phyloP scores from a whole-genome alignment of 2,113 vertebrate genomes.

The Ochotona curzoniae region DNA sequence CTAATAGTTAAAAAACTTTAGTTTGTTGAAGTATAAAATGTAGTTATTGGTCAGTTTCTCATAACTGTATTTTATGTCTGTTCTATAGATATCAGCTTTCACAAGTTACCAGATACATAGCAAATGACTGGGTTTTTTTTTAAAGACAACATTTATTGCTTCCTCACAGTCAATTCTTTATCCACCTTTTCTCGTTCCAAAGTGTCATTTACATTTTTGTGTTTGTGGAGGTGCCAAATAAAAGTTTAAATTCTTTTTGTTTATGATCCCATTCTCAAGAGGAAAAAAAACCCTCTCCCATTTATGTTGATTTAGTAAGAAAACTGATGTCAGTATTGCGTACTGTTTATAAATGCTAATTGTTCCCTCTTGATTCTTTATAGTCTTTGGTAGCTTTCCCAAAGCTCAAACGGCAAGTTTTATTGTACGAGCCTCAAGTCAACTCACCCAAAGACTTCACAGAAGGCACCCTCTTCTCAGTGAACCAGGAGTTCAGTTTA shows the following conservation, averaged over 20 bases:
- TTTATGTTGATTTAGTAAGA: neutral
- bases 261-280: neutral
- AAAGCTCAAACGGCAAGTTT: constrained; percentile 98
- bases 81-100: neutral
- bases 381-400: constrained; percentile 99
- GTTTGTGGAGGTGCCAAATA: neutral
- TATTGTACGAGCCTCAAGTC: constrained; percentile 97
- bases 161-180: neutral
- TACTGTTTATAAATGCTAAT: constrained; percentile 39
- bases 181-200: neutral
- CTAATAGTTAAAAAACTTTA: constrained; percentile 5
- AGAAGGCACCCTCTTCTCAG: constrained; percentile 98
- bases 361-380: constrained; percentile 66
- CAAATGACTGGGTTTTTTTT: neutral
- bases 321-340: neutral
- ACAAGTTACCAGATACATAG: constrained; percentile 17
- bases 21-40: neutral
- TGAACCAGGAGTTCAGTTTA: constrained; percentile 99
- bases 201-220: neutral
- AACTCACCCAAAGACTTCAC: constrained; percentile 99
- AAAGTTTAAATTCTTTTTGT: constrained; percentile 23
- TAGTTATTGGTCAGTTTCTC: neutral
- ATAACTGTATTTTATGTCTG: neutral
- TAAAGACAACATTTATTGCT: neutral
- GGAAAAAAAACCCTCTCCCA: neutral